phyloP scores from a whole-genome alignment of 2,113 vertebrate species.

The Cyprinodon variegatus region DNA sequence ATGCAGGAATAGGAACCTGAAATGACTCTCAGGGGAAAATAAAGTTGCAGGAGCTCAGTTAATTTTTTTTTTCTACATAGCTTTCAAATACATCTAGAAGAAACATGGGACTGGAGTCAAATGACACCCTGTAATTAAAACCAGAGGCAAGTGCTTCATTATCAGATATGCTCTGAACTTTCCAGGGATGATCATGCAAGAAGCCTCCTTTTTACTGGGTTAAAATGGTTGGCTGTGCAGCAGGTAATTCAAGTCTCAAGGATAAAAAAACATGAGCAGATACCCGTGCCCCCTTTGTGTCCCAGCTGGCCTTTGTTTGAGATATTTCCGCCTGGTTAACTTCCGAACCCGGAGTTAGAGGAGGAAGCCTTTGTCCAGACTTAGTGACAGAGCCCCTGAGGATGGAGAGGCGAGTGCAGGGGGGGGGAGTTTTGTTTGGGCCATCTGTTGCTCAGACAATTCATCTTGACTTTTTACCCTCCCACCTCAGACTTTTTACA shows the following conservation, averaged over 20 bases:
- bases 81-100: constrained; percentile 44
- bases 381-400: constrained; percentile 59
- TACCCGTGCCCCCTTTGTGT: constrained; percentile 42
- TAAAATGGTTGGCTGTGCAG: constrained; percentile 21
- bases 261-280: constrained; percentile 30
- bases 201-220: constrained; percentile 8
- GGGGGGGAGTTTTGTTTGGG: constrained; percentile 53
- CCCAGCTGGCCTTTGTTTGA: constrained; percentile 78
- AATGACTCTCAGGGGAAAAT: constrained; percentile 27
- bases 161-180: constrained; percentile 8
- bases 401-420: constrained; percentile 41
- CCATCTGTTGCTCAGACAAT: constrained; percentile 79
- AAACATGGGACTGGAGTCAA: neutral
- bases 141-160: constrained; percentile 4
- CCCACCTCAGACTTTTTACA: constrained; percentile 37
- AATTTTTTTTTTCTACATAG: constrained; percentile 21
- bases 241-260: constrained; percentile 27
- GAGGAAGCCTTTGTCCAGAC: constrained; percentile 64
- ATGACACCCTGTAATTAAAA: constrained; percentile 17
- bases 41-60: constrained; percentile 12
- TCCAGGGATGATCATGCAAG: constrained; percentile 7
- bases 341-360: constrained; percentile 64
- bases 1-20: constrained; percentile 30
- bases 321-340: constrained; percentile 77
- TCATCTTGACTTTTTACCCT: constrained; percentile 40